These are phyloP conservation scores for Cantharis nigra DNA, from an alignment of 2,888 invertebrate species.

Conservation along the genomic window DNA sequence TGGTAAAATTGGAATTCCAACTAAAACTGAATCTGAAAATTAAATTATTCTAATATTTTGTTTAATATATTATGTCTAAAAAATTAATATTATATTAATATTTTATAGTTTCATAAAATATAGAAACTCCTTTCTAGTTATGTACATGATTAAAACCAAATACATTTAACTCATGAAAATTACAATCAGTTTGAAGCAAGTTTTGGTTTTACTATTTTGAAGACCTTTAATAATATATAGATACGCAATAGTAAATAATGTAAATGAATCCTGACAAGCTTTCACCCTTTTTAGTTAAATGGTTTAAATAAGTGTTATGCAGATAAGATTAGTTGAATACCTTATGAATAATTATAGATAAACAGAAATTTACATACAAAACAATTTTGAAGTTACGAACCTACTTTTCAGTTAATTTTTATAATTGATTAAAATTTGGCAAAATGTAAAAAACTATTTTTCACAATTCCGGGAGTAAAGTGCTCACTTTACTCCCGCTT, in stretches of 20 bases:
- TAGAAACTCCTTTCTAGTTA: too few relatives aligned
- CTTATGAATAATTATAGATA: not conserved
- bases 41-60: too few relatives aligned
- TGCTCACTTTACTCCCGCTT: too few relatives aligned
- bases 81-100: too few relatives aligned
- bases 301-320: not conserved
- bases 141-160: too few relatives aligned
- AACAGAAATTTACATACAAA: not conserved
- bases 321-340: not conserved
- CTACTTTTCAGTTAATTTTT: not conserved
- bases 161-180: not conserved
- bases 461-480: too few relatives aligned
- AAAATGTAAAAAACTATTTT: not conserved
- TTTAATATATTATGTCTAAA: too few relatives aligned
- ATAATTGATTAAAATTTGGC: not conserved
- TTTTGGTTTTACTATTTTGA: not conserved
- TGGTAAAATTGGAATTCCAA: too few relatives aligned
- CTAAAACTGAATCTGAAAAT: too few relatives aligned
- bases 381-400: not conserved
- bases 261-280: not conserved
- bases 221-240: not conserved
- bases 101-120: too few relatives aligned
- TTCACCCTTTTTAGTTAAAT: not conserved
- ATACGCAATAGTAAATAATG: not conserved
- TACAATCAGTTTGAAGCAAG: not conserved